A percentile compares a stretch with the other conserved stretches of the same genome.
phyloP scores from a whole-genome alignment of 2,888 invertebrate species.

The Eupithecia centaureata region DNA sequence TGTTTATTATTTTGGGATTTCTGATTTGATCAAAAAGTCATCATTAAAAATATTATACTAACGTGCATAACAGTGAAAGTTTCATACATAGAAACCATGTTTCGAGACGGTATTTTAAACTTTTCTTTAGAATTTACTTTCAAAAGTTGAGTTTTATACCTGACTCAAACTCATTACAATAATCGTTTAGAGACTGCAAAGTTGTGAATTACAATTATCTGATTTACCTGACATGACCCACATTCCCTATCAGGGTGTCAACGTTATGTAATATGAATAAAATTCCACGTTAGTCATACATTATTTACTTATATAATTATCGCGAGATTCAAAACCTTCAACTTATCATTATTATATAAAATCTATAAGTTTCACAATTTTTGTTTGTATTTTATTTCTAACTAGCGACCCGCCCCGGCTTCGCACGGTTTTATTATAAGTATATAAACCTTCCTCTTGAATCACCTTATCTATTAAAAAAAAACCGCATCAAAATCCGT shows the following conservation, averaged over 20 bases:
- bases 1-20: too few relatives aligned
- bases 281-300: neutral
- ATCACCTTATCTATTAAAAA: too few relatives aligned
- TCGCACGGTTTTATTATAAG: too few relatives aligned
- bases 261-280: conserved; percentile 1
- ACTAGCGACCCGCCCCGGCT: too few relatives aligned
- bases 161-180: neutral
- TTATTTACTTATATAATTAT: neutral
- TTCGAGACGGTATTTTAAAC: neutral
- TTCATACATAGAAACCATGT: too few relatives aligned
- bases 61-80: too few relatives aligned
- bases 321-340: neutral
- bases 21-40: too few relatives aligned
- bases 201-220: neutral
- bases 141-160: neutral
- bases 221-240: conserved; percentile 2
- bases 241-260: neutral
- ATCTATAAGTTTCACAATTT: neutral
- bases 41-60: too few relatives aligned
- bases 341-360: neutral
- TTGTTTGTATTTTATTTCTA: neutral
- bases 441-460: too few relatives aligned
- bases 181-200: neutral
- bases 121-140: neutral
- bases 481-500: too few relatives aligned